Evolutionary conservation across 2,113 vertebrate species (phyloP).

Genomic region (Peromyscus californicus): DNA sequence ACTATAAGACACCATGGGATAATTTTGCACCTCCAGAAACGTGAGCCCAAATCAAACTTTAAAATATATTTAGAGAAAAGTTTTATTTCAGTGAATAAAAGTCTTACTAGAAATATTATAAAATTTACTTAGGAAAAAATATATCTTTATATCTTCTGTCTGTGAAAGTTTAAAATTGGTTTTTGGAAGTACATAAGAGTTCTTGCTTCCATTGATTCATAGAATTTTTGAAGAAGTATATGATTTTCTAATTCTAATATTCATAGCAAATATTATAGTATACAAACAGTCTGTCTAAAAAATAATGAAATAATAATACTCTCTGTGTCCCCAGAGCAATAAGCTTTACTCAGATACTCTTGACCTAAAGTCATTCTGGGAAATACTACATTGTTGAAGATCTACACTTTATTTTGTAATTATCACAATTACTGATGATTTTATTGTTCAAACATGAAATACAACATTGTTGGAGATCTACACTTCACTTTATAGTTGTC

Average conservation of each 20-base stretch:
- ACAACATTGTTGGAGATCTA: not conserved
- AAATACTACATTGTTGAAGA: constrained; percentile 3
- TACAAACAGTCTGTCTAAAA: not conserved
- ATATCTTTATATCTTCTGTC: not conserved
- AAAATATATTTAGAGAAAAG: not conserved
- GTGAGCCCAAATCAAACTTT: not conserved
- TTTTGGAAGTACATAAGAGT: constrained; percentile 64
- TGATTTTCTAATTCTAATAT: not conserved
- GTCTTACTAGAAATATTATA: not conserved
- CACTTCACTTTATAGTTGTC: constrained; percentile 18
- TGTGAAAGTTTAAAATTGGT: constrained; percentile 65
- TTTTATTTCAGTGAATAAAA: constrained; percentile 40
- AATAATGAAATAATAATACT: constrained; percentile 24
- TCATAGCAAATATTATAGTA: constrained; percentile 23
- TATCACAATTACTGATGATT: not conserved
- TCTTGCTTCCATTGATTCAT: not conserved
- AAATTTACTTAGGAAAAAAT: constrained; percentile 51
- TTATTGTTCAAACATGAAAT: constrained; percentile 51
- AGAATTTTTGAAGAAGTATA: constrained; percentile 10
- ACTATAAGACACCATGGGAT: not conserved
- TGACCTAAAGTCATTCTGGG: not conserved
- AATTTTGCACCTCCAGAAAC: not conserved
- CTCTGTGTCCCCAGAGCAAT: not conserved
- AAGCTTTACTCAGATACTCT: not conserved
- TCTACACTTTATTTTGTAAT: constrained; percentile 15